Conservation (phyloP, 2,797 vertebrate genomes). For the Artibeus jamaicensis region DNA sequence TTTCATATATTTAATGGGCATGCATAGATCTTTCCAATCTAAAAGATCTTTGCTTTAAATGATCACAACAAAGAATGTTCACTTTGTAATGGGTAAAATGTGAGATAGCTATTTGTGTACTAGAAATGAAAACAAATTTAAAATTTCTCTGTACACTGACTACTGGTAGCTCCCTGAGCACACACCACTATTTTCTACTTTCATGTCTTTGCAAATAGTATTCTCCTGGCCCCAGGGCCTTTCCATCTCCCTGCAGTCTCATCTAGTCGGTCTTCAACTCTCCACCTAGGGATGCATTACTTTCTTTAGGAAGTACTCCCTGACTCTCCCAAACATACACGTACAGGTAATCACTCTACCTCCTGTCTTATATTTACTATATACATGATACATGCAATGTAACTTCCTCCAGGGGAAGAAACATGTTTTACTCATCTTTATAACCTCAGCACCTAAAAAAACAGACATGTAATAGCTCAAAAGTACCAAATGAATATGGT, state of each 20-base stretch:
- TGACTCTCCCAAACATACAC: not conserved
- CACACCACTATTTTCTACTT: not conserved
- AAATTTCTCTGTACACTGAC: not conserved
- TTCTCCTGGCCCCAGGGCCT: not conserved
- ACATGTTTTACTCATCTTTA: not conserved
- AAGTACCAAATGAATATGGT: not conserved
- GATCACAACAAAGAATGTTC: not conserved
- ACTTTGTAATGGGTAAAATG: not conserved
- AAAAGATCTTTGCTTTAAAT: constrained; percentile 36
- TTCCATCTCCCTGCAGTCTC: not conserved
- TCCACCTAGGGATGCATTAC: not conserved
- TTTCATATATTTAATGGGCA: constrained; percentile 13
- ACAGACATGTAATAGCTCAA: not conserved
- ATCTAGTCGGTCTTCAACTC: not conserved
- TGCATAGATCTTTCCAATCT: not conserved
- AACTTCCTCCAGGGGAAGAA: constrained; percentile 1
- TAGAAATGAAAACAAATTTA: not conserved
- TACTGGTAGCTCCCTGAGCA: not conserved
- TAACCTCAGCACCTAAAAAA: not conserved
- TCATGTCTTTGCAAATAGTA: not conserved
- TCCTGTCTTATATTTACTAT: not conserved
- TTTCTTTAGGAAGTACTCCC: not conserved
- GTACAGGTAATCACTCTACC: not conserved
- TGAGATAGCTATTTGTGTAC: not conserved
- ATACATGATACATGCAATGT: not conserved